Conservation (phyloP, 23 tunicate species). For the Ascidia mentula region DNA sequence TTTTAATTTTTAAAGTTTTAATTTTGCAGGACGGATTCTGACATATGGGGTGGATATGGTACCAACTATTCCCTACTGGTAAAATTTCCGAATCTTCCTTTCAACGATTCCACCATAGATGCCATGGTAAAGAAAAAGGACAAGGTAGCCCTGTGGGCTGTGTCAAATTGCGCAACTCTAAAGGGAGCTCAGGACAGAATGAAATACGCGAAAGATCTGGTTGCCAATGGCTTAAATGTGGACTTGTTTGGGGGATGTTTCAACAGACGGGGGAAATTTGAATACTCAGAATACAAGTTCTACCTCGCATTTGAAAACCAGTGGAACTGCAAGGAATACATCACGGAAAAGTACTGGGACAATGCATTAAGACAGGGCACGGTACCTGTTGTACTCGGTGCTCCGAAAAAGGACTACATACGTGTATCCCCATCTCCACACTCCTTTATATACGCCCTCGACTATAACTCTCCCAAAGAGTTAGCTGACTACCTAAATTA, state of each 20-base stretch:
- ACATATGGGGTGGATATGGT: neutral
- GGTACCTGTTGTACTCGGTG: constrained; percentile 63
- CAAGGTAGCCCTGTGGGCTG: constrained; percentile 51
- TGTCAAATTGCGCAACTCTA: constrained; percentile 56
- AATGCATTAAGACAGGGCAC: constrained; percentile 12
- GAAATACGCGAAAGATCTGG: constrained; percentile 34
- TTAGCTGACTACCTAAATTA: constrained; percentile 31
- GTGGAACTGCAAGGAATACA: constrained; percentile 49
- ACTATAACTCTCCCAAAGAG: constrained; percentile 16
- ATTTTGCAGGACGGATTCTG: constrained; percentile 6
- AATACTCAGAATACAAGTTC: constrained; percentile 37
- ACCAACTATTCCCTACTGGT: neutral
- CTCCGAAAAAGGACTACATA: constrained; percentile 23
- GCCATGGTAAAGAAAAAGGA: constrained; percentile 15
- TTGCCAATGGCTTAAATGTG: constrained; percentile 46
- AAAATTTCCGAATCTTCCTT: neutral
- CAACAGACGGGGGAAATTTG: neutral
- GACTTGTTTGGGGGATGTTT: constrained; percentile 61
- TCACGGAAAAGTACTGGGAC: constrained; percentile 47
- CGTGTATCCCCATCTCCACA: constrained; percentile 22
- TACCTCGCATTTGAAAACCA: constrained; percentile 69
- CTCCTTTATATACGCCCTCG: constrained; percentile 36
- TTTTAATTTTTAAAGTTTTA: neutral
- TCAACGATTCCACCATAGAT: constrained; percentile 6
- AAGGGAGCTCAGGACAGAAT: constrained; percentile 42